A percentile compares a stretch with the other conserved stretches of the same genome.
These are phyloP conservation scores for Dicyrtomina minuta DNA, from an alignment of 2,888 invertebrate species.

Conservation along the genomic window DNA sequence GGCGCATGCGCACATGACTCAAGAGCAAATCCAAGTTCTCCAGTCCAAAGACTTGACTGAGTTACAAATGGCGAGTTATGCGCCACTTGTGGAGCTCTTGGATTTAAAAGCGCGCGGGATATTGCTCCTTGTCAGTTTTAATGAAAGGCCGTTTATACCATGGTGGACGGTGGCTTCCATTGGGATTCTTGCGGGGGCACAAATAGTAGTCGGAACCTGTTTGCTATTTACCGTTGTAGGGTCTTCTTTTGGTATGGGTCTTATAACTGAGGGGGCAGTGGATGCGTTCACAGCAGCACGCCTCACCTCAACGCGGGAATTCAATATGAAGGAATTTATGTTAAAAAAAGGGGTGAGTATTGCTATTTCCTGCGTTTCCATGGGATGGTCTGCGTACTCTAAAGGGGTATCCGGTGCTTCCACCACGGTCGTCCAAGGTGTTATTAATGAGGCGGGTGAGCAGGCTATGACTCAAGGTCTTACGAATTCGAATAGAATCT, in stretches of 20 bases:
- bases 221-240: slow-evolving; percentile 36
- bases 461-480: slow-evolving; percentile 19
- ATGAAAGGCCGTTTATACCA: slow-evolving; percentile 31
- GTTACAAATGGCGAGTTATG: slow-evolving; percentile 1
- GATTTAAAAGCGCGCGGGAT: slow-evolving; percentile 28
- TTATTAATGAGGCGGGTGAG: slow-evolving; percentile 11
- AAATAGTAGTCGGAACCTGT: slow-evolving; percentile 25
- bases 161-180: slow-evolving; percentile 31
- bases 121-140: slow-evolving; percentile 25
- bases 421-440: too few species aligned
- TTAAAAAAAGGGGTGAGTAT: slow-evolving; percentile 37
- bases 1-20: slow-evolving; percentile 7
- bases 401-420: slow-evolving; percentile 15
- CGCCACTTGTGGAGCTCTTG: slow-evolving; percentile 22
- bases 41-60: slow-evolving; percentile 18
- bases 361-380: slow-evolving; percentile 28
- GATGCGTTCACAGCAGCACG: slow-evolving; percentile 23
- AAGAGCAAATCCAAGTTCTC: slow-evolving; percentile 21
- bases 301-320: too few species aligned
- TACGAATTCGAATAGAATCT: not conserved
- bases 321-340: slow-evolving; percentile 34
- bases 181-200: slow-evolving; percentile 23
- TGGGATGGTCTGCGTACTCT: slow-evolving; percentile 28
- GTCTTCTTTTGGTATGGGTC: slow-evolving; percentile 29
- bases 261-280: slow-evolving; percentile 34